Evolutionary conservation across 2,888 invertebrate species (phyloP).

Genomic region (Abrostola tripartita): DNA sequence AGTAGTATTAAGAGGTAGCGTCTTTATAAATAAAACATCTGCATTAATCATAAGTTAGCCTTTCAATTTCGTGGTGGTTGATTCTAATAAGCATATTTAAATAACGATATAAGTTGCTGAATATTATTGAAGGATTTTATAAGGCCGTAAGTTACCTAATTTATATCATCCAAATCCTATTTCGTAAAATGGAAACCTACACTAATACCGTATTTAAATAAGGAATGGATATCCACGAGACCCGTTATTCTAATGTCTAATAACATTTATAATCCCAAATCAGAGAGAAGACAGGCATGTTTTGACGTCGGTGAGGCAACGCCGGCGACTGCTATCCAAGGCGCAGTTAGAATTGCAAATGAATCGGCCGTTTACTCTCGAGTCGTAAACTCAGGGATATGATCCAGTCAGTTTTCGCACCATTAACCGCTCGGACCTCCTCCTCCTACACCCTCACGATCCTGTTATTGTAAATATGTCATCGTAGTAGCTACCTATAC

Average conservation of each 20-base stretch:
- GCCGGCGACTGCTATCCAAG: slow-evolving; percentile 72
- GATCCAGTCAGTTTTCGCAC: slow-evolving; percentile 88
- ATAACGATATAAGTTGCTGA: background rate
- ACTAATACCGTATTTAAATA: slow-evolving; percentile 24
- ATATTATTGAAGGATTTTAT: background rate
- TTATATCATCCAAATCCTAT: slow-evolving; percentile 1
- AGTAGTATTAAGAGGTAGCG: too few species aligned
- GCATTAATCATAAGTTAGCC: too few species aligned
- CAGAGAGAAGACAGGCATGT: slow-evolving; percentile 50
- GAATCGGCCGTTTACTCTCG: slow-evolving; percentile 86
- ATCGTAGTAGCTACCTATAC: slow-evolving; percentile 35
- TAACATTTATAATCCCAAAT: slow-evolving; percentile 53
- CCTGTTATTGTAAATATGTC: slow-evolving; percentile 78
- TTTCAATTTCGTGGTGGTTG: too few species aligned
- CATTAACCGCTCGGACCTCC: slow-evolving; percentile 85
- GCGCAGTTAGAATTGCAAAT: slow-evolving; percentile 88
- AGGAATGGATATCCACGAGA: slow-evolving; percentile 21
- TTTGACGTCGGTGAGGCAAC: slow-evolving; percentile 49
- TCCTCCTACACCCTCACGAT: slow-evolving; percentile 72
- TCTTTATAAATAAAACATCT: too few species aligned
- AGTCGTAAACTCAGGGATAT: slow-evolving; percentile 87
- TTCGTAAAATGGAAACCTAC: slow-evolving; percentile 11
- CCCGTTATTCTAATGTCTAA: slow-evolving; percentile 46
- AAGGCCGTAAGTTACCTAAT: background rate
- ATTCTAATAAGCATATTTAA: too few species aligned